phyloP scores from a whole-genome alignment of 2,797 vertebrate species.

The Dicrostonyx torquatus region DNA sequence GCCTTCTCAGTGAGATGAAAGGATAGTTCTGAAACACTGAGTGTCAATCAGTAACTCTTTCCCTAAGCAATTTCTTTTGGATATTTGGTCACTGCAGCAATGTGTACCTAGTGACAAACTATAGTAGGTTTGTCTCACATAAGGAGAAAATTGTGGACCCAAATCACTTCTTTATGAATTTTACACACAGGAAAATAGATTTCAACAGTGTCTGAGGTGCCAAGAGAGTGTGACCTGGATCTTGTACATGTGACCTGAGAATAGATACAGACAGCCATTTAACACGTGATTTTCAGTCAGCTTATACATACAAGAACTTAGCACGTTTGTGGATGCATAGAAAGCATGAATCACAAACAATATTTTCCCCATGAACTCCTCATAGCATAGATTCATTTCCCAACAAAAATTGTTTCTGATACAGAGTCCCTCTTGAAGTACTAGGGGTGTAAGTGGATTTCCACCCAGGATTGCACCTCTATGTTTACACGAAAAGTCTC shows the following conservation, averaged over 20 bases:
- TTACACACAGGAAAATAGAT: background rate
- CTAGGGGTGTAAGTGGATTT: background rate
- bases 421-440: background rate
- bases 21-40: background rate
- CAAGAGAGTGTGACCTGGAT: background rate
- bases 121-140: background rate
- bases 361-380: slow-evolving; percentile 17
- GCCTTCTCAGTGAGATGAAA: too few species aligned
- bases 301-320: background rate
- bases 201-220: background rate
- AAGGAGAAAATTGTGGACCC: background rate
- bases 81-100: background rate
- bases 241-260: background rate
- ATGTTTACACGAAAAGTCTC: background rate
- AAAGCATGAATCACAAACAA: slow-evolving; percentile 23
- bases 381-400: background rate
- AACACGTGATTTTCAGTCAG: background rate
- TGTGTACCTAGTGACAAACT: background rate
- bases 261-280: background rate
- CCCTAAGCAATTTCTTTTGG: background rate
- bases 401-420: background rate
- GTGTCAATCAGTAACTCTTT: background rate
- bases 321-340: background rate
- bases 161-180: background rate
- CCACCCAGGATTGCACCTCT: slow-evolving; percentile 41